phyloP scores from a whole-genome alignment of 1,140 invertebrate genomes.

The Sminthurinus signatus region DNA sequence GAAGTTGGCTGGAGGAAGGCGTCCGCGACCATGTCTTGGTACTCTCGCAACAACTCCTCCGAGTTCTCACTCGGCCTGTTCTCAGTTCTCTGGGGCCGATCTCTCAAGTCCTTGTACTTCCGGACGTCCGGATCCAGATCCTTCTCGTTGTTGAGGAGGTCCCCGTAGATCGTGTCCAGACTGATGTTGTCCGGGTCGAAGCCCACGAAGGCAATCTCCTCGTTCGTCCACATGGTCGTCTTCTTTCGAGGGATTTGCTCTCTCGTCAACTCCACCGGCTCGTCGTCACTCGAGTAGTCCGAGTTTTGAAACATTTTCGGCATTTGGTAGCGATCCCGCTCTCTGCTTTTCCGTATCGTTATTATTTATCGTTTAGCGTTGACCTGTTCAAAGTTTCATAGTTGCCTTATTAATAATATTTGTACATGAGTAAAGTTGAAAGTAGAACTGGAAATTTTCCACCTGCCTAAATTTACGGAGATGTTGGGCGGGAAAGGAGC shows the following conservation, averaged over 20 bases:
- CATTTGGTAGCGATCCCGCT: slow-evolving; percentile 1
- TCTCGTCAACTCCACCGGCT: background rate
- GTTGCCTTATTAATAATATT: no score
- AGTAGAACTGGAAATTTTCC: no score
- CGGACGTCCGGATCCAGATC: background rate
- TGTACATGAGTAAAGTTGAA: no score
- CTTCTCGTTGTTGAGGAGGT: background rate
- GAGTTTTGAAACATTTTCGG: background rate
- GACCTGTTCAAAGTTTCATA: no score
- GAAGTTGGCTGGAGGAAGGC: no score
- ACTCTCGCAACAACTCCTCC: no score
- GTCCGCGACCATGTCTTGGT: no score
- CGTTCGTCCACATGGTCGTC: background rate
- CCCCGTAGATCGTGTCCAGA: background rate
- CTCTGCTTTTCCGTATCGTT: background rate
- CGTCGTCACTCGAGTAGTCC: background rate
- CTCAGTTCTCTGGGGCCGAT: background rate
- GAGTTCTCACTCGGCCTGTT: no score
- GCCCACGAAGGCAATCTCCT: background rate
- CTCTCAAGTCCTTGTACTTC: background rate
- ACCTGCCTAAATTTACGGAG: background rate
- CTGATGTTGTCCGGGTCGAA: background rate
- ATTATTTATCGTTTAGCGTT: no score
- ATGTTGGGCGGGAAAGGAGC: background rate
- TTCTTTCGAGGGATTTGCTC: background rate